Evolutionary conservation across 2,113 vertebrate species (phyloP), one percentile per base, ranked within the genome.

Genomic region (Hyperopisus bebe): DNA sequence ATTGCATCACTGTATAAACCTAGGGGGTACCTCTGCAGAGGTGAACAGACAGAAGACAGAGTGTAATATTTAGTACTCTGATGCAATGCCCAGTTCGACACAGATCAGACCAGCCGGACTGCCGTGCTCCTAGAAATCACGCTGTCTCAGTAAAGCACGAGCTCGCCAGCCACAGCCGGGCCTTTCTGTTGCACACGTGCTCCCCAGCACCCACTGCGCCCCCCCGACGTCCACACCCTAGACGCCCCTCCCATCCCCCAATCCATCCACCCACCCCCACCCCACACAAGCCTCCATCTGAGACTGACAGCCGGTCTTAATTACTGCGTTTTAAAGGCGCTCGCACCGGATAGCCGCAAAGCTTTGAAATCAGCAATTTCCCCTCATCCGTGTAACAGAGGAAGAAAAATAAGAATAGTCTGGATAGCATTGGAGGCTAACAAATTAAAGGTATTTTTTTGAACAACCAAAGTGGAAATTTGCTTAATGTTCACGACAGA

Each of bases 291-390:
- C 55, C 88, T 50, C 62, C 58, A 88, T 80, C 35, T 15, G 8
- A 89, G 84, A 92, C 47, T 92, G 90, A 91, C 91, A 90, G 39
- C 88, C n/a, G 39, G 89, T 86, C 89, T 83, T 91, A 91, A 92
- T 94, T 93, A 92, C 84, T 85, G 84, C 88, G 85, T 90, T 93
- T 89, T 89, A 50, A 89, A 92, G 87, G 92, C 89, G 83, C 88
- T 90, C 82, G 90, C n/a, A 44, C 85, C 91, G 88, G 92, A 88
- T 89, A 62, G 51, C 50, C 88, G 87, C 90, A 93, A 93, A 92
- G 88, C 90, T 91, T 89, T 91, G 50, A 93, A 91, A 93, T 94
- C 92, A 93, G 91, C 91, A 89, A 39, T 93, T 94, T 94, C 88
- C 91, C 44, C 88, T 89, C 80, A 91, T 91, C 93, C 86, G 31